Evolutionary conservation across 2,888 invertebrate species (phyloP), one percentile per base, ranked within the genome.

Genomic region (Euclidia mi): DNA sequence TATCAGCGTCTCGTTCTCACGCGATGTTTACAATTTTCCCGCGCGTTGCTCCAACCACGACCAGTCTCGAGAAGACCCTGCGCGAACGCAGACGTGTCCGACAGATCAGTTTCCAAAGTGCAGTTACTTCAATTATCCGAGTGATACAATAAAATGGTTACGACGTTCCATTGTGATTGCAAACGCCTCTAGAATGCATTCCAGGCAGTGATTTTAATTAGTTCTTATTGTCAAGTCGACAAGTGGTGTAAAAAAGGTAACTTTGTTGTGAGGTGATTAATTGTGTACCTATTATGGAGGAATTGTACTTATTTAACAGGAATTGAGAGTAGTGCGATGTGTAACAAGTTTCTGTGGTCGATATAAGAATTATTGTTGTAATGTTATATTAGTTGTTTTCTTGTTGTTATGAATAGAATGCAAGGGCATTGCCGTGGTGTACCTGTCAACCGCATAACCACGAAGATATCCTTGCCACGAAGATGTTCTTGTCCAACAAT

Each of bases 21-120:
- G 15, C 65, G 66, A 64, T 91, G 89, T 90, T 91, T 92, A 91
- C 84, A 84, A 85, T 87, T 88, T 89, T 86, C 82, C 81, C 83
- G 74, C 72, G 68, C 61, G 42, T 50, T 12, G 55, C 67, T 62
- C 51, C 76, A 91, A 91, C 91, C 69, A 81, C 70, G 61, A 63
- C 51, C 76, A 91, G 91, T 91, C 69, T 81, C 70, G 61, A 65
- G 75, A 55, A 37, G 67, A 76, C 50, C 79, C 79, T 79, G 82
- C 80, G 89, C 88, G 84, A 70, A 78, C 76, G 70, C 80, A 71
- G 86, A 83, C 77, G 73, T 65, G 65, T 73, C 66, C 64, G 71
- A 78, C 68, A 66, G 68, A 74, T 77, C 6, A 3, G 7, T 1
- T 25, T 25, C 7, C 6, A 7, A 25, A 25, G 20, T 25, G 2